phyloP scores from a whole-genome alignment of 2,888 invertebrate species.

The Siphlonurus alternatus region DNA sequence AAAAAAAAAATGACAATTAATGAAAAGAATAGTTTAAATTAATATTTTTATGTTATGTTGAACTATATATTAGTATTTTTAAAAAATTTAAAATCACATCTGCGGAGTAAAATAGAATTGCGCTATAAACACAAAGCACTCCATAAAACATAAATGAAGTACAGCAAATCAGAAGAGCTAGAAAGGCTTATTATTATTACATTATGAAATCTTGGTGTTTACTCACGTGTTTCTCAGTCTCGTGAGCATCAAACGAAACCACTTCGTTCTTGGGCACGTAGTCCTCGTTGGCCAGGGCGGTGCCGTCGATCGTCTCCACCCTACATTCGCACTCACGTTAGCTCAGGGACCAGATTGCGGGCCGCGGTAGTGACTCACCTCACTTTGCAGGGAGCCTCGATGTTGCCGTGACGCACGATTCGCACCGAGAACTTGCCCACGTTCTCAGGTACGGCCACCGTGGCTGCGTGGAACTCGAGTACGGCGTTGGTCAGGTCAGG shows the following conservation, averaged over 20 bases:
- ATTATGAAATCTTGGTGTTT: too few relatives aligned
- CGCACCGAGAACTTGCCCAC: conserved; percentile 28
- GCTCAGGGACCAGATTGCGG: too few relatives aligned
- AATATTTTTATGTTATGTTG: too few relatives aligned
- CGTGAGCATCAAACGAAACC: conserved; percentile 31
- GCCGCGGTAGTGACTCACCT: conserved; percentile 26
- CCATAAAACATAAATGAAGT: too few relatives aligned
- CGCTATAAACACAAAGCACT: too few relatives aligned
- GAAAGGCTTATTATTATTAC: too few relatives aligned
- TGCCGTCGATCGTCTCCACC: conserved; percentile 38
- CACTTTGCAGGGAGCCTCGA: conserved; percentile 27
- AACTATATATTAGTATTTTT: too few relatives aligned
- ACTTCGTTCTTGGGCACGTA: conserved; percentile 33
- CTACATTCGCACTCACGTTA: too few relatives aligned
- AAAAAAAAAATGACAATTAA: background rate
- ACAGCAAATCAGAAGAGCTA: too few relatives aligned
- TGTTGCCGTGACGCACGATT: conserved; percentile 30
- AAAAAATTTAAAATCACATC: too few relatives aligned
- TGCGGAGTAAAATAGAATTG: too few relatives aligned
- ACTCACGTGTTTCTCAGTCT: conserved; percentile 27
- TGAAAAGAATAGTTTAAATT: background rate
- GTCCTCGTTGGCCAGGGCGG: conserved; percentile 35
- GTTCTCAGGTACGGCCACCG: conserved; percentile 34
- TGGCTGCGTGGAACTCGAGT: conserved; percentile 35
- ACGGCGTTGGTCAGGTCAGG: conserved; percentile 25